Evolutionary conservation across 2,888 invertebrate genomes (phyloP), one percentile per base, ranked within the genome.

Genomic region (Pollenia angustigena): DNA sequence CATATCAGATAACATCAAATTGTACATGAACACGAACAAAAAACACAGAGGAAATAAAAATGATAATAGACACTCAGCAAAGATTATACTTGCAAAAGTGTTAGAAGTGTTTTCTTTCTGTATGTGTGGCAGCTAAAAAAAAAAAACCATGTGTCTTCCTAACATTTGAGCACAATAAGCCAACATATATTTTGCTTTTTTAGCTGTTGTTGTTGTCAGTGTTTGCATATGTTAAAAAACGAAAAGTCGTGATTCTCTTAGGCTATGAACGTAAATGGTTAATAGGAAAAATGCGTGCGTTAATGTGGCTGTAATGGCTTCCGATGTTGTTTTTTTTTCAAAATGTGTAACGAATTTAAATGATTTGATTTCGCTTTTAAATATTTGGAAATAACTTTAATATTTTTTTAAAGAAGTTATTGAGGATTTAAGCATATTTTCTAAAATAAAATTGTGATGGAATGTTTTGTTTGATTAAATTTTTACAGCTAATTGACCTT

Each of bases 261-360:
- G 60, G 40, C 12, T 75, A 60, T 32, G 48, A 46, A 60, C 14
- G 11, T 14, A 14, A 72, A 62, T 76, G 48, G 23, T 76, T 66
- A 72, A 81, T 81, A 76, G 18, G 40, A 81, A 66, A 81, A 76
- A 18, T 81, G 81, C 76, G 81, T 85, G 76, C 56, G 64, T 72
- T 81, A 85, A 76, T 85, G 52, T 81, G 69, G 32, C 58, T 72
- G 23, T 85, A 72, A 85, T 66, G 58, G 76, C 76, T 85, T 72
- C 52, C 71, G 58, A 32, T 58, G 16, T 11, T 4, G 12, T 62
- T 44, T 74, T 54, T 16, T 32, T 44, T 46, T 40, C 2, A 46
- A 16, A 42, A 56, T 64, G 64, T 71, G 62, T 56, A 71, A 48
- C 40, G 76, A 83, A 76, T 83, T 83, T 71, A 56, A 83, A 76